Conservation (phyloP, 2,113 vertebrate genomes). For the Lepidothrix coronata region DNA sequence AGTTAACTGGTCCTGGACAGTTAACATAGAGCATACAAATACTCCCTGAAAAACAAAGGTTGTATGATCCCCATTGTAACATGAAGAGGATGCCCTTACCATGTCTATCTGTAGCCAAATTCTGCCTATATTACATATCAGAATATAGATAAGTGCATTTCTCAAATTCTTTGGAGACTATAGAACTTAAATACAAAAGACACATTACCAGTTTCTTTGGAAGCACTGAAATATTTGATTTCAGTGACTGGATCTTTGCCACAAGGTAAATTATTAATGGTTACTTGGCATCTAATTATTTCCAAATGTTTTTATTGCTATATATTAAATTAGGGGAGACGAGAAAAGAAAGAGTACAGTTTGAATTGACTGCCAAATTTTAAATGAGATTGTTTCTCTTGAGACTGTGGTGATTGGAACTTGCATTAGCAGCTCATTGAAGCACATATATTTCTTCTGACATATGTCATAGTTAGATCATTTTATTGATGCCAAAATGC, state of each 20-base stretch:
- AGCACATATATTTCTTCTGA: conserved; percentile 43
- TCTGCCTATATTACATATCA: neutral
- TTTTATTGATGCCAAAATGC: conserved; percentile 1
- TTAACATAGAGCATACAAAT: neutral
- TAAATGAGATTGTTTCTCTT: conserved; percentile 65
- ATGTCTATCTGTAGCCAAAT: neutral
- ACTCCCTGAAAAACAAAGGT: neutral
- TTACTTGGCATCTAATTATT: conserved; percentile 43
- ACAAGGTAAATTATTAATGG: conserved; percentile 27
- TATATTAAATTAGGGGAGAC: conserved; percentile 28
- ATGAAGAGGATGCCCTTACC: neutral
- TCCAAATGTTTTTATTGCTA: conserved; percentile 34
- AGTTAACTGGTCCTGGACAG: neutral
- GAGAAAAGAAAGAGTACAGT: neutral
- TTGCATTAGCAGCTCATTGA: conserved; percentile 40
- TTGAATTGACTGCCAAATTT: conserved; percentile 57
- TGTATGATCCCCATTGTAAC: neutral
- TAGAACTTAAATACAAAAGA: neutral
- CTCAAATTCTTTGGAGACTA: neutral
- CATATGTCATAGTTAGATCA: neutral
- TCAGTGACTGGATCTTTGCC: neutral
- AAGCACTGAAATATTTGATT: neutral
- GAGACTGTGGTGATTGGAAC: conserved; percentile 26
- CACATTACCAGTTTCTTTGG: neutral
- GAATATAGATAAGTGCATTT: neutral